A percentile compares a stretch with the other conserved stretches of the same genome.
Evolutionary conservation across 2,888 invertebrate species (phyloP).

Genomic region (Monochamus alternatus): DNA sequence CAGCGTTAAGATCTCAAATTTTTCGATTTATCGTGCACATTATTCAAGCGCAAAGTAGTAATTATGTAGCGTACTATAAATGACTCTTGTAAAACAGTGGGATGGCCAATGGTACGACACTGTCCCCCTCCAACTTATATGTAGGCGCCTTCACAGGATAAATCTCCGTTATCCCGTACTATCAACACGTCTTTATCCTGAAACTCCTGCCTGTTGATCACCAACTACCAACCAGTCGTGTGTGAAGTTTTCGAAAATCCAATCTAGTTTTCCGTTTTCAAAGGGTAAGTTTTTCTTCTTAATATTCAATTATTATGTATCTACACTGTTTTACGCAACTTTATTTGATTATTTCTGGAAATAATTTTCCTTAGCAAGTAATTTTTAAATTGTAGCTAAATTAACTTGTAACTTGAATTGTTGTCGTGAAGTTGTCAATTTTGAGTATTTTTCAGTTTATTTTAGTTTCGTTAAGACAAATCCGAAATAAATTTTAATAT

Average conservation of each 20-base stretch:
- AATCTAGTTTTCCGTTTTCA: conserved; percentile 14
- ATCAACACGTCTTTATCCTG: conserved; percentile 55
- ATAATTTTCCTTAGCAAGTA: too few species aligned
- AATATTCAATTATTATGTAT: neutral
- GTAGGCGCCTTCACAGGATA: conserved; percentile 63
- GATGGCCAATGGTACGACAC: conserved; percentile 48
- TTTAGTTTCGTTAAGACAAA: too few species aligned
- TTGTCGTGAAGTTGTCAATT: too few species aligned
- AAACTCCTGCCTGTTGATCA: conserved; percentile 59
- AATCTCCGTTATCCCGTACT: conserved; percentile 59
- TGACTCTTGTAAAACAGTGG: conserved; percentile 41
- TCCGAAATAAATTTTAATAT: too few species aligned
- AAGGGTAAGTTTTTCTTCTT: conserved; percentile 10
- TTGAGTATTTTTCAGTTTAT: too few species aligned
- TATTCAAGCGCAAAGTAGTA: conserved; percentile 14
- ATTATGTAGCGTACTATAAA: conserved; percentile 19
- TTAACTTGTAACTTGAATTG: too few species aligned
- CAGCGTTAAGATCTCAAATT: too few species aligned
- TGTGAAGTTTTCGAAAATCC: conserved; percentile 26
- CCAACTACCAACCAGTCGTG: conserved; percentile 53
- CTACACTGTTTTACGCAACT: too few species aligned
- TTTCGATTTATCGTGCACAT: neutral
- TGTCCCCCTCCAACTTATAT: conserved; percentile 49
- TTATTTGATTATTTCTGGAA: too few species aligned
- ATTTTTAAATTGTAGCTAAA: too few species aligned